phyloP scores from a whole-genome alignment of 2,888 invertebrate genomes.

The Drosophila nr. perissopoda region DNA sequence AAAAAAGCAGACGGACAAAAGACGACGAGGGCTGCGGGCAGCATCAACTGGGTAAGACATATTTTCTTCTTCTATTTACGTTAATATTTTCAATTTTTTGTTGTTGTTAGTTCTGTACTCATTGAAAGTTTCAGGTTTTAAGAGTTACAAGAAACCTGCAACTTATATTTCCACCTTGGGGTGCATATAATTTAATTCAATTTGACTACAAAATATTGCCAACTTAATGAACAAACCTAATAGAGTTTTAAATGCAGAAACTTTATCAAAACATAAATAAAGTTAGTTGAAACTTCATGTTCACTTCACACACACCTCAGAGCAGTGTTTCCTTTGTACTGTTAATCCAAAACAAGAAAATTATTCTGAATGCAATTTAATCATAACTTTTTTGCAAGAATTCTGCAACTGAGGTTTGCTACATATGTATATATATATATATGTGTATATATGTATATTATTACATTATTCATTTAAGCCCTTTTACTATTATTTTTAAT shows the following conservation, averaged over 20 bases:
- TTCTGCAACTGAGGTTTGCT: neutral
- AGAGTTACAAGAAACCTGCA: constrained; percentile 25
- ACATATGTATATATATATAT: neutral
- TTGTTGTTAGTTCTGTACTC: constrained; percentile 11
- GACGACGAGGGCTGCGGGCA: neutral
- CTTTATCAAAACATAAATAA: constrained; percentile 27
- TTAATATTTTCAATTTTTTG: neutral
- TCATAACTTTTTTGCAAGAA: neutral
- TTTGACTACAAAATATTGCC: constrained; percentile 71
- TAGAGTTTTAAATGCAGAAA: constrained; percentile 45
- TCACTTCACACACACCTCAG: constrained; percentile 1
- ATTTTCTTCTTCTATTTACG: constrained; percentile 40
- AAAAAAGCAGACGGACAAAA: constrained; percentile 16
- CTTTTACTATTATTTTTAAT: neutral
- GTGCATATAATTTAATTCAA: constrained; percentile 74
- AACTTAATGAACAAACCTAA: constrained; percentile 48
- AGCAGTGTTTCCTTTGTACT: neutral
- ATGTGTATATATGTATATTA: neutral
- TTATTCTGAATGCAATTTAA: neutral
- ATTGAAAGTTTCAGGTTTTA: constrained; percentile 58
- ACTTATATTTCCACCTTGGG: constrained; percentile 57
- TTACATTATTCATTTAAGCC: neutral
- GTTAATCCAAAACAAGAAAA: neutral
- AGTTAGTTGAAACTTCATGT: constrained; percentile 21
- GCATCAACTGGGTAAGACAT: constrained; percentile 54